These are phyloP conservation scores for Agriopis marginaria DNA, from an alignment of 2,888 invertebrate species.

Conservation along the genomic window DNA sequence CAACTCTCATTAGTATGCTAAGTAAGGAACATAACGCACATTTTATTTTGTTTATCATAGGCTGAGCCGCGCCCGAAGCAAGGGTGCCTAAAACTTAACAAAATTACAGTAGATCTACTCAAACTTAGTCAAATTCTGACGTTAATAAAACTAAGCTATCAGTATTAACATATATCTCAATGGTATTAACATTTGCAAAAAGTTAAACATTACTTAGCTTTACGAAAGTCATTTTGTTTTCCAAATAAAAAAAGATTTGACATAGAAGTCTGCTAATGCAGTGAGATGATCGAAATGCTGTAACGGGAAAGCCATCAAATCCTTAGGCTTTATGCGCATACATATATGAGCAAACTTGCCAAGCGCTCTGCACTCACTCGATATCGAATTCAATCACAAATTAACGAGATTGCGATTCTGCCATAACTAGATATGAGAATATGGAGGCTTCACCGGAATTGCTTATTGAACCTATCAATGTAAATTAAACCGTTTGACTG, in stretches of 20 bases:
- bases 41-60: conserved; percentile 29
- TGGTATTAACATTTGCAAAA: too few relatives aligned
- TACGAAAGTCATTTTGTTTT: too few relatives aligned
- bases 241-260: neutral
- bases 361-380: conserved; percentile 33
- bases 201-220: too few relatives aligned
- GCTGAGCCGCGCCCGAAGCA: neutral
- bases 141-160: too few relatives aligned
- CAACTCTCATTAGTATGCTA: conserved; percentile 32
- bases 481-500: conserved; percentile 30
- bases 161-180: too few relatives aligned
- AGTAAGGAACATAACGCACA: conserved; percentile 16
- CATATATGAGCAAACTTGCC: conserved; percentile 25
- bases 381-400: conserved; percentile 42
- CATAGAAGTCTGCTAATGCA: too few relatives aligned
- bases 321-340: conserved; percentile 13
- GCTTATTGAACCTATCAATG: conserved; percentile 39
- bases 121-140: too few relatives aligned
- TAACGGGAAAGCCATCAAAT: conserved; percentile 9
- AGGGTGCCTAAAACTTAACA: neutral
- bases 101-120: neutral
- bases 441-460: conserved; percentile 34
- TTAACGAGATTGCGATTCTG: conserved; percentile 40
- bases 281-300: neutral
- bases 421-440: conserved; percentile 37